Conservation (phyloP, 92 coral and sea anemone genomes). For the Diadumene lineata region DNA sequence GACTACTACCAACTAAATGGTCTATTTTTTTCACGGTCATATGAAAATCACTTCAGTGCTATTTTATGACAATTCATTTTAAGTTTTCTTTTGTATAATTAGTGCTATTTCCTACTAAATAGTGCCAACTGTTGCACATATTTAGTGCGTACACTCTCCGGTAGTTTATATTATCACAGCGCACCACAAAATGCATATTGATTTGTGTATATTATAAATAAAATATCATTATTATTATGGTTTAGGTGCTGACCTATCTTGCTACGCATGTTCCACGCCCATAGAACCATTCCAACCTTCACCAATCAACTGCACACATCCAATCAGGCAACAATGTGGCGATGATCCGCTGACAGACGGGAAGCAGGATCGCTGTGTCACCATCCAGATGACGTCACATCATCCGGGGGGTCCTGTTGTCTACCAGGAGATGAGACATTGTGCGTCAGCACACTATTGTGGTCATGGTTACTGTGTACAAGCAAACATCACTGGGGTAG, state of each 20-base stretch:
- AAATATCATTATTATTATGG: too few relatives aligned
- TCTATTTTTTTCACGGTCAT: too few relatives aligned
- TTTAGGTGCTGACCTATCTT: conserved; percentile 32
- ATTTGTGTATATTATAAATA: too few relatives aligned
- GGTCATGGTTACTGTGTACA: conserved; percentile 19
- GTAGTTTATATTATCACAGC: too few relatives aligned
- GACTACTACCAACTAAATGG: too few relatives aligned
- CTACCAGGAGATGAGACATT: conserved; percentile 41
- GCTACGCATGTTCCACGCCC: conserved; percentile 43
- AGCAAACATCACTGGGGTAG: conserved; percentile 26
- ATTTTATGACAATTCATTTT: too few relatives aligned
- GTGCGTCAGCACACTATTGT: conserved; percentile 34
- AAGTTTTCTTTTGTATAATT: too few relatives aligned
- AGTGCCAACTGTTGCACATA: too few relatives aligned
- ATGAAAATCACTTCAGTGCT: too few relatives aligned
- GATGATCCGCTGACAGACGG: conserved; percentile 40
- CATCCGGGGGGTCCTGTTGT: conserved; percentile 8
- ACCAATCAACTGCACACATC: conserved; percentile 23
- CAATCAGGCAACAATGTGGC: conserved; percentile 38
- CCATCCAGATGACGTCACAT: conserved; percentile 27
- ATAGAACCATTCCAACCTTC: conserved; percentile 36
- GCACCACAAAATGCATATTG: too few relatives aligned
- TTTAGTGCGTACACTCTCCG: too few relatives aligned
- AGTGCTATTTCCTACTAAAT: too few relatives aligned
- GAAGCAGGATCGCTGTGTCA: conserved; percentile 41